Evolutionary conservation across 2,113 vertebrate species (phyloP).

Genomic region (Procapra przewalskii): DNA sequence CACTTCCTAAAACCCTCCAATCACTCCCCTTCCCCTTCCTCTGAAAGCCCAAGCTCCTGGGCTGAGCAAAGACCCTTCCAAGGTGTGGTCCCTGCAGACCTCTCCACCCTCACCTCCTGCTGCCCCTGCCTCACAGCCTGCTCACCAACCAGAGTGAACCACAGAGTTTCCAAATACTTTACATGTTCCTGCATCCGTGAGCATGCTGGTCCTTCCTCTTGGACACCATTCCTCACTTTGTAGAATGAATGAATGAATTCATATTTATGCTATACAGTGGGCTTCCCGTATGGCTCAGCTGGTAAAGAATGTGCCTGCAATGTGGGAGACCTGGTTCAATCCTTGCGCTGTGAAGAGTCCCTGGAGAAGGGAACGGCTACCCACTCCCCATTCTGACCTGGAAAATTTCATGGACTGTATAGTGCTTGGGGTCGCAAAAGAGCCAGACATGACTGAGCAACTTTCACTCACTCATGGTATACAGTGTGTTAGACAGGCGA

Average conservation of each 20-base stretch:
- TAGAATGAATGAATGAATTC: neutral
- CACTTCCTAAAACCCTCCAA: neutral
- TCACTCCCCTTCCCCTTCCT: neutral
- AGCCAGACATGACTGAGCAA: neutral
- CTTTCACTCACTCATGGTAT: neutral
- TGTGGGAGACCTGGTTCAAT: neutral
- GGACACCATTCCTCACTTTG: neutral
- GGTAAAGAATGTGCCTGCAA: neutral
- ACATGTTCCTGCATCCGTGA: accelerated
- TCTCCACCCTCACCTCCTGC: neutral
- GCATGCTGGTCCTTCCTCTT: neutral
- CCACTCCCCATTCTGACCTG: neutral
- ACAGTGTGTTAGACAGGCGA: too few relatives aligned
- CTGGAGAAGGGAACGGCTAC: neutral
- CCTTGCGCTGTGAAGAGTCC: neutral
- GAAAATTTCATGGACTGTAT: neutral
- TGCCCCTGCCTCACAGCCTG: neutral
- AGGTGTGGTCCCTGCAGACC: neutral
- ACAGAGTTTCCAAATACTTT: neutral
- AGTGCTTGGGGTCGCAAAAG: neutral
- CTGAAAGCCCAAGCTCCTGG: neutral
- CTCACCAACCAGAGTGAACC: neutral
- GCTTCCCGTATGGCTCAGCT: neutral
- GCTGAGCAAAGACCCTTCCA: neutral
- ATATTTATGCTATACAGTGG: neutral